Conservation (phyloP, 2,113 vertebrate genomes). For the Psophia crepitans region DNA sequence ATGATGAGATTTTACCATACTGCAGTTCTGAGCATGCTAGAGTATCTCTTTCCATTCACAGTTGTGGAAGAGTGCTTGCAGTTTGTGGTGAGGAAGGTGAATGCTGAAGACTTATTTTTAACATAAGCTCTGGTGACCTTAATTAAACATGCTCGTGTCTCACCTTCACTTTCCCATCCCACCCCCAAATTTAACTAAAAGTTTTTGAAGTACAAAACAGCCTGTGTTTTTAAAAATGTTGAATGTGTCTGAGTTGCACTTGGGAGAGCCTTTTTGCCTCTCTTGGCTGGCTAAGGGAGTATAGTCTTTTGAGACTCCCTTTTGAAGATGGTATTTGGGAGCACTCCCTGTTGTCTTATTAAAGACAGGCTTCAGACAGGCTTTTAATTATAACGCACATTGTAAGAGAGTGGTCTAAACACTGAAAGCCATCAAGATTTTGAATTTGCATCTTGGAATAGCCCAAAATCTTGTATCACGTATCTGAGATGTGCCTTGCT, state of each 20-base stretch:
- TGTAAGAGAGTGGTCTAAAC: not conserved
- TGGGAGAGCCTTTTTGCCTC: not conserved
- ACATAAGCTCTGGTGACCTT: not conserved
- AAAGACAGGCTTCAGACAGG: not conserved
- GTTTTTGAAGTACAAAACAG: not conserved
- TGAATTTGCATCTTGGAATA: not conserved
- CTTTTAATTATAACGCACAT: not conserved
- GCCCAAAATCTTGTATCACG: not conserved
- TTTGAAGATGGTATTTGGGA: constrained; percentile 3
- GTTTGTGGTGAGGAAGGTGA: not conserved
- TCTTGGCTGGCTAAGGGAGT: not conserved
- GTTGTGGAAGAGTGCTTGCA: not conserved
- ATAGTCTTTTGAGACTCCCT: not conserved
- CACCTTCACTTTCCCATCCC: not conserved
- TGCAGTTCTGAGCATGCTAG: not conserved
- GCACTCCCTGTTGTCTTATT: not conserved
- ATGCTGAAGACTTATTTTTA: not conserved
- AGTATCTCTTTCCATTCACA: not conserved
- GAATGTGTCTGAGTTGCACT: not conserved
- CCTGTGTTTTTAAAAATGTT: not conserved
- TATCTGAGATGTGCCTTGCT: not conserved
- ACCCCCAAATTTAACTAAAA: not conserved
- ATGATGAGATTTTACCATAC: not conserved
- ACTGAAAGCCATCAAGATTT: not conserved
- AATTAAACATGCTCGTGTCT: not conserved